Evolutionary conservation across 2,888 invertebrate species (phyloP).

Genomic region (Chymomyza caudatula): DNA sequence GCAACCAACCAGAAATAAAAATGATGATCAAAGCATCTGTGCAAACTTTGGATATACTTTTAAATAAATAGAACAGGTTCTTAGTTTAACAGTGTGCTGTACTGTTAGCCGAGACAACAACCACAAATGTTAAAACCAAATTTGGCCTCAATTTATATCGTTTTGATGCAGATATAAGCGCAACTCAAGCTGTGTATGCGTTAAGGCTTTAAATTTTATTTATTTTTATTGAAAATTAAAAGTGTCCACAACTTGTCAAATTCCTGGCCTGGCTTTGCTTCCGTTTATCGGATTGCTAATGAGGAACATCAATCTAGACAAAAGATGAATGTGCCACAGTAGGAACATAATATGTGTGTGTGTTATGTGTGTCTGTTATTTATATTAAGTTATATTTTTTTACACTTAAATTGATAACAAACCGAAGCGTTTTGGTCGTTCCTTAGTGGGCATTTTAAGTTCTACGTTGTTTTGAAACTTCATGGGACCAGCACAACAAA

Average conservation of each 20-base stretch:
- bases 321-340: background rate
- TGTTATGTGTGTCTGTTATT: background rate
- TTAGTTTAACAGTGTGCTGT: background rate
- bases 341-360: background rate
- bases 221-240: background rate
- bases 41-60: background rate
- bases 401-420: background rate
- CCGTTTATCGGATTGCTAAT: background rate
- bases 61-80: conserved; percentile 21
- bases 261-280: background rate
- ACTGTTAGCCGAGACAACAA: conserved; percentile 34
- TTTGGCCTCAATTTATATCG: conserved; percentile 11
- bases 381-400: background rate
- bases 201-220: conserved; percentile 7
- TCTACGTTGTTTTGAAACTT: background rate
- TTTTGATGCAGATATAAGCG: conserved; percentile 29
- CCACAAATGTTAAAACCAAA: conserved; percentile 21
- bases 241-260: conserved; percentile 8
- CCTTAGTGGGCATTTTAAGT: background rate
- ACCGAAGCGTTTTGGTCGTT: background rate
- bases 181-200: conserved; percentile 31
- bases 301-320: background rate
- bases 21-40: background rate
- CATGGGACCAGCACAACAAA: conserved; percentile 27
- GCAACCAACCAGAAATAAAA: background rate